These are phyloP conservation scores for Rostratula benghalensis DNA, from an alignment of 2,113 vertebrate species.

Conservation along the genomic window DNA sequence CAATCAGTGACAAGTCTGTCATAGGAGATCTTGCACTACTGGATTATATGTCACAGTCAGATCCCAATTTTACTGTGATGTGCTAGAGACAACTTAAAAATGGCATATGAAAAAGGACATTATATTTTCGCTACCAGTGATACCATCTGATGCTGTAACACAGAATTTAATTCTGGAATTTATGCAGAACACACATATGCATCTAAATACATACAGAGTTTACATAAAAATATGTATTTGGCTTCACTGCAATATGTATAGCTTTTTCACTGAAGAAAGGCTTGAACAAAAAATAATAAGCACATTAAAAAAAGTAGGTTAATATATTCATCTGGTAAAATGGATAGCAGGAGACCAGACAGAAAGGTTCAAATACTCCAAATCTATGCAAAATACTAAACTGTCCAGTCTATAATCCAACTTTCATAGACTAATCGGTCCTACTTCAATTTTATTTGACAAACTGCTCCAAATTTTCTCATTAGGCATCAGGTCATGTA, in stretches of 20 bases:
- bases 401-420: not conserved
- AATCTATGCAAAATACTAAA: conserved; percentile 20
- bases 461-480: not conserved
- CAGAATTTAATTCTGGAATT: conserved; percentile 46
- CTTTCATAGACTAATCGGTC: conserved; percentile 5
- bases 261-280: conserved; percentile 38
- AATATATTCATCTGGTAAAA: conserved; percentile 30
- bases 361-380: not conserved
- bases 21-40: not conserved
- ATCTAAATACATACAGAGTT: conserved; percentile 31
- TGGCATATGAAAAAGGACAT: conserved; percentile 26
- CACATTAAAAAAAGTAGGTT: not conserved
- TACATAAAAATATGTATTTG: conserved; percentile 33
- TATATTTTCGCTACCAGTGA: conserved; percentile 12
- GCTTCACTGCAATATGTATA: conserved; percentile 30
- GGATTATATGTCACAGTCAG: not conserved
- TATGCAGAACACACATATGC: conserved; percentile 8
- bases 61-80: conserved; percentile 24
- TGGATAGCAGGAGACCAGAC: not conserved
- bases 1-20: not conserved
- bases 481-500: not conserved
- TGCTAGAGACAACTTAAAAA: conserved; percentile 44
- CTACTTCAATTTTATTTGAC: conserved; percentile 12
- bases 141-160: conserved; percentile 44
- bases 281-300: conserved; percentile 16